Evolutionary conservation across 2,888 invertebrate species (phyloP).

Genomic region (Taphrorychus bicolor): DNA sequence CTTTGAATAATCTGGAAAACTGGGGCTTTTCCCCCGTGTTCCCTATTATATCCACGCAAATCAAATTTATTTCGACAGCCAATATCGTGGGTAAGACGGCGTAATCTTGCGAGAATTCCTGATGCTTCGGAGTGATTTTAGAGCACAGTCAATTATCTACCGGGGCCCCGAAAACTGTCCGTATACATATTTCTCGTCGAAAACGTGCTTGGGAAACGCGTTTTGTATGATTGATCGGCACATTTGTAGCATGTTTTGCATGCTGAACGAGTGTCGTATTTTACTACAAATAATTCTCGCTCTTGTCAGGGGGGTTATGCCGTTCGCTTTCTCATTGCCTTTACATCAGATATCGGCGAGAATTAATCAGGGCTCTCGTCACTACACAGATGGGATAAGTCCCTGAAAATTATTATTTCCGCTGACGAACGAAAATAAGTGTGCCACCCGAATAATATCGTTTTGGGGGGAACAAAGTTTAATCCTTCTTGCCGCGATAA

Average conservation of each 20-base stretch:
- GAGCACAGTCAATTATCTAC: background rate
- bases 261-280: conserved; percentile 19
- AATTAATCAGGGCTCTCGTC: background rate
- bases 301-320: conserved; percentile 6
- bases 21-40: background rate
- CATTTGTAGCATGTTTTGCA: conserved; percentile 24
- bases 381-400: background rate
- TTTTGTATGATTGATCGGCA: conserved; percentile 18
- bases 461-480: conserved; percentile 23
- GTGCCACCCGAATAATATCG: conserved; percentile 15
- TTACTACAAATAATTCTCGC: conserved; percentile 20
- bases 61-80: conserved; percentile 28
- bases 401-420: background rate
- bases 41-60: conserved; percentile 20
- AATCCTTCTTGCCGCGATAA: conserved; percentile 45
- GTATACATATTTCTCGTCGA: conserved; percentile 6
- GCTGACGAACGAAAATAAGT: background rate
- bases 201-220: background rate
- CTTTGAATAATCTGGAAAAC: conserved; percentile 10
- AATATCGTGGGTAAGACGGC: background rate
- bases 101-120: conserved; percentile 20
- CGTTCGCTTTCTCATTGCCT: conserved; percentile 2
- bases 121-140: background rate
- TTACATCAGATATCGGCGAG: background rate
- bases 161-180: background rate